Percentiles rank a stretch among this genome's conserved stretches.
phyloP scores from a whole-genome alignment of 2,113 vertebrate genomes.

The Peromyscus maniculatus region DNA sequence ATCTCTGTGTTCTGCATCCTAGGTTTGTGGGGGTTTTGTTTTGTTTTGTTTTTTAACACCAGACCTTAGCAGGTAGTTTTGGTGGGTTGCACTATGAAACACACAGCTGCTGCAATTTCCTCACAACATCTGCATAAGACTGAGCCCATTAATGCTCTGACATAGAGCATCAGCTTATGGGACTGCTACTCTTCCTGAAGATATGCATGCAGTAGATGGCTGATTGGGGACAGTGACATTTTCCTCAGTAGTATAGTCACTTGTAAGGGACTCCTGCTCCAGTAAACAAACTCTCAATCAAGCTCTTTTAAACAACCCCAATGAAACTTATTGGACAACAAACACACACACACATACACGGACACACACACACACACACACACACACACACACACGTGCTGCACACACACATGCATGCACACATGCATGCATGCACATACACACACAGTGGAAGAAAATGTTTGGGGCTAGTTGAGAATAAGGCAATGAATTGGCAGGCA shows the following conservation, averaged over 20 bases:
- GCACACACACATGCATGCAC: not conserved
- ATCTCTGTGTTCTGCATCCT: not conserved
- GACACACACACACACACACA: not conserved
- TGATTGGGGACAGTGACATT: not conserved
- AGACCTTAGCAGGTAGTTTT: not conserved
- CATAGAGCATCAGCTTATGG: not conserved
- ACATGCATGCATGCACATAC: not conserved
- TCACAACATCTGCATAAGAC: not conserved
- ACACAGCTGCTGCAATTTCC: not conserved
- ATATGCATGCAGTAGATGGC: not conserved
- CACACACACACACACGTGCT: not conserved
- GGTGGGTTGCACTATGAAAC: not conserved
- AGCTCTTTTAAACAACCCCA: not conserved
- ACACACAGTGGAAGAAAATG: not conserved
- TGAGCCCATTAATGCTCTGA: not conserved
- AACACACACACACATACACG: not conserved
- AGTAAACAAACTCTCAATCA: not conserved
- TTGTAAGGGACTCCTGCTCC: not conserved
- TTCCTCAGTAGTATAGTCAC: not conserved
- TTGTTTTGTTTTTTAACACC: not conserved
- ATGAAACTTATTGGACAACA: not conserved
- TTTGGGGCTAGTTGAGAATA: not conserved
- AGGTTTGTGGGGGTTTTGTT: not conserved
- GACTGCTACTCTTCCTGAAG: not conserved
- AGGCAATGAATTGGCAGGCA: not conserved